Base-by-base conservation (phyloP, 2,888 invertebrate species). In the Zaprionus lineosus region DNA sequence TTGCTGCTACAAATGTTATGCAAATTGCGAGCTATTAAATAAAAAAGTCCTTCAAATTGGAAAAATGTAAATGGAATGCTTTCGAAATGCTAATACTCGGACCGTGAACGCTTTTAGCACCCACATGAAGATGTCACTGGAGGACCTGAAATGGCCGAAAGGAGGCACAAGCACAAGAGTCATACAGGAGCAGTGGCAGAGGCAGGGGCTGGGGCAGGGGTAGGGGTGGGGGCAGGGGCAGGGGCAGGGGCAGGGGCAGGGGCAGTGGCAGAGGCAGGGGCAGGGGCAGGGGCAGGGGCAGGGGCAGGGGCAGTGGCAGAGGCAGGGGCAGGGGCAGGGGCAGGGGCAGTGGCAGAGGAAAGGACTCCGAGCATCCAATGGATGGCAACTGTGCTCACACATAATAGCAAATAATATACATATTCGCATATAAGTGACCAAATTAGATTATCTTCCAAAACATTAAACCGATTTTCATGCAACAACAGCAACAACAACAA, bases 401-500 rank as follows among this genome's bases (percentile, higher is more conserved):
- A 81, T 78, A 84, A 85, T 75, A 72, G 72, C 83, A 76, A 86
- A 82, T 84, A 74, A 85, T 85, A 84, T 84, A 85, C 81, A 77
- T 74, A 84, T 84, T 82, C 87, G 88, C 88, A 89, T 88, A 88
- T 88, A 88, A 88, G 89, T 88, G 89, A 88, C 88, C 89, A 88
- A 88, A 88, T 88, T 89, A 88, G 89, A 88, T 89, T 89, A 88
- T 88, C 88, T 88, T 88, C 88, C 88, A 72, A 76, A 66, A 88
- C 89, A 89, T 88, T 88, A 76, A 87, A 86, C 88, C 77, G 77
- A 86, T 88, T 88, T 81, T 75, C 65, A 43, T 59, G 69, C 63
- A 67, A 60, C 69, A 68, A 19, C 51, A 37, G 16, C 40, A 48
- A 0, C 29, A 24, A 6, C 39, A 57, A 16, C 43, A 40, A 15